These are phyloP conservation scores for Catocala sponsa DNA, from an alignment of 2,888 invertebrate genomes.

Conservation along the genomic window DNA sequence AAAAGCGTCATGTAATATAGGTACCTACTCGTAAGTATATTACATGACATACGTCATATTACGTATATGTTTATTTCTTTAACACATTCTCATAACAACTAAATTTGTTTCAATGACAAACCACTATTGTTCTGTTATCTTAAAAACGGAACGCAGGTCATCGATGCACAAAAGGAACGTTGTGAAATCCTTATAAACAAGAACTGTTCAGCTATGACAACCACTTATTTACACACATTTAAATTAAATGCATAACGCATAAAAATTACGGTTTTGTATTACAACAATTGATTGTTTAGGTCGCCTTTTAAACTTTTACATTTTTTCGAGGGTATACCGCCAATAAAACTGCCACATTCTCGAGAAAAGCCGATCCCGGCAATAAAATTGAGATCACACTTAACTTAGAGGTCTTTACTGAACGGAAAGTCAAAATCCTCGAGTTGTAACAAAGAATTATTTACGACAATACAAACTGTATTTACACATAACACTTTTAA, in stretches of 20 bases:
- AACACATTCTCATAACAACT: constrained; percentile 1
- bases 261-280: neutral
- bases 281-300: constrained; percentile 4
- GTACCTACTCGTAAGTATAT: neutral
- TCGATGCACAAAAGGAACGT: constrained; percentile 16
- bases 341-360: constrained; percentile 13
- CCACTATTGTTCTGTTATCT: constrained; percentile 31
- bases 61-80: too few relatives aligned
- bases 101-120: constrained; percentile 31
- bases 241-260: constrained; percentile 3
- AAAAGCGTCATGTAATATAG: neutral
- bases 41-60: too few relatives aligned
- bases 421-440: neutral
- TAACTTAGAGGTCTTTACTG: constrained; percentile 1
- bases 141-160: constrained; percentile 2
- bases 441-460: neutral
- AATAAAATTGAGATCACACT: constrained; percentile 13
- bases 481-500: constrained; percentile 5
- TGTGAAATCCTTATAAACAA: constrained; percentile 20
- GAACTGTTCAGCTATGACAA: neutral
- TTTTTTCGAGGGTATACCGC: constrained; percentile 18
- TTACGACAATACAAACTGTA: neutral
- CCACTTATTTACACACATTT: neutral
- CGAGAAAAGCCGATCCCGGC: neutral
- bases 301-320: constrained; percentile 7